Evolutionary conservation across 2,888 invertebrate genomes (phyloP), one percentile per base, ranked within the genome.

Genomic region (Venusia cambrica): DNA sequence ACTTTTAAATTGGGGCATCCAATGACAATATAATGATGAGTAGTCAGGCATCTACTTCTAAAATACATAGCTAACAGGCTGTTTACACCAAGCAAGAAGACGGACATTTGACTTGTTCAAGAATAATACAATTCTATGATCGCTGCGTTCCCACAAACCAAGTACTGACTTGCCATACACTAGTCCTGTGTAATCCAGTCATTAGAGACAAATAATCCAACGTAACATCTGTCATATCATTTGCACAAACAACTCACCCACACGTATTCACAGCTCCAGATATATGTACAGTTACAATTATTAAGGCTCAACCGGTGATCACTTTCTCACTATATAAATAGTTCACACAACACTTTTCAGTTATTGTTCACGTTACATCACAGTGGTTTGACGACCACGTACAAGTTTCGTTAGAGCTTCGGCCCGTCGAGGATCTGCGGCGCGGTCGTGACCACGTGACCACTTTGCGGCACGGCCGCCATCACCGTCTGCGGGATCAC

Each of bases 401-500:
- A 62, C 19, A 80, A 51, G 58, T 58, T 72, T 78, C 79, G 87
- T 77, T 87, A 87, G 74, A 83, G 77, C 22, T 71, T 57, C 48
- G 54, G 44, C 7, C 57, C 57, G 3, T 57, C 56, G 1, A 49
- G 25, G 14, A 38, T 54, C 12, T 51, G 60, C 4, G 60, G 46
- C 4, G 61, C 40, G 31, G 14, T 39, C 35, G 16, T 39, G 35
- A 45, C 33, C 5, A 43, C 22, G 30, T 48, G n/a, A n/a, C n/a
- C n/a, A n/a, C n/a, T 19, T 8, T 47, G 37, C 0, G 45, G 51
- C 9, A 55, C 32, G 4, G 28, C 42, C 2, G 62, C 13, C 15
- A 62, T 48, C 5, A 70, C 52, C 2, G 69, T 66, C 45, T 94
- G 94, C 5, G 94, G 93, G 58, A 94, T 94, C 31, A 95, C 94